Base-by-base conservation (phyloP, 2,113 vertebrate genomes). In the Azemiops feae region DNA sequence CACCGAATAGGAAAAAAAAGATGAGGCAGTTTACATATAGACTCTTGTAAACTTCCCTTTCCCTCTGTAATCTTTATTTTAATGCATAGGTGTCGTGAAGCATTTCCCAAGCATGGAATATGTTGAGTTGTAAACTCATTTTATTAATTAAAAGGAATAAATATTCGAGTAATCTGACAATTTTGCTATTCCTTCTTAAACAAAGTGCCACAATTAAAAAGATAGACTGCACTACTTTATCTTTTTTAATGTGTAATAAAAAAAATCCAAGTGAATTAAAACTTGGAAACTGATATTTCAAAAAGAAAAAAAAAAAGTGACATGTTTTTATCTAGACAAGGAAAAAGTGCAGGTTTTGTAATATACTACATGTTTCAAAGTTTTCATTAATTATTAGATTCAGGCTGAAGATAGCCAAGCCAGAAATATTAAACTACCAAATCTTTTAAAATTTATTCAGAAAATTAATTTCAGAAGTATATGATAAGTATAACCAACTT, bases 101-200 rank as follows among this genome's bases (percentile, higher is more conserved):
- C 43, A 0, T 0, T 30, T 64, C 53, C 22, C 47, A 92, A 25
- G 4, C 89, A 53, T 34, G 93, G 91, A 95, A 93, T 89, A 87
- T n/a, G 43, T 92, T 92, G 47, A 55, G 91, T 93, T 91, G 85
- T 2, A 7, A 25, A 18, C 43, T 94, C 5, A 52, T 43, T 57
- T 81, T 47, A 92, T 94, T 93, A 95, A 95, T 95, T 94, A 94
- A 47, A 9, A 4, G 50, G 87, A 89, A 11, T 52, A 93, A 91
- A 45, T 92, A 89, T 50, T 88, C 93, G 85, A 92, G 93, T 91
- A 9, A 94, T 94, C 92, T 96, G 94, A 96, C 96, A 95, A 95
- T 96, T 91, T 96, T 96, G 85, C 43, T 95, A 52, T 95, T 85
- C 93, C 30, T 93, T 95, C 94, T 96, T 94, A 94, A 95, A 43